Evolutionary conservation across 2,797 vertebrate species (phyloP), one percentile per base, ranked within the genome.

Genomic region (Eulemur albifrons): DNA sequence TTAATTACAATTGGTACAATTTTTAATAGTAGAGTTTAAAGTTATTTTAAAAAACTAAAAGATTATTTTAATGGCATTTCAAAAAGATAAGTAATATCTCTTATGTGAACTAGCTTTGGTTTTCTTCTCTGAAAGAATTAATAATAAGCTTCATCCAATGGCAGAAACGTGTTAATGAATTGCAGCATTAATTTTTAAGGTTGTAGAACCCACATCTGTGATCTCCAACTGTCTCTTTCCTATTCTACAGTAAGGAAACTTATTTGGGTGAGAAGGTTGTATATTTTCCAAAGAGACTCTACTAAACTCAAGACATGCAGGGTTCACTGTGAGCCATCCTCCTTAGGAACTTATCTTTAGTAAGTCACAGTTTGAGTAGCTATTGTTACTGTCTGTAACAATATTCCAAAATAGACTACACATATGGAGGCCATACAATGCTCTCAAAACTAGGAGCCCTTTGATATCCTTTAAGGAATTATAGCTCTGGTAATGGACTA

Each of bases 51-150:
- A 90, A 87, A 63, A 50, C 57, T 35, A 32, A 77, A 76, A 10
- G 20, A 11, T 52, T 7, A 57, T 73, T 84, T 57, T 91, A 67
- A 90, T 67, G 27, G 3, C 21, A 50, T 67, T 94, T 79, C 10
- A 77, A 45, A 91, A 91, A 63, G 50, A 83, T 75, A 38, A 91
- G 15, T 18, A 57, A 3, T 73, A 73, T 75, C 15, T 52, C n/a
- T 65, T 40, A 73, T 73, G 4, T 73, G n/a, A 93, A 84, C 67
- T 35, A 67, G 14, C 5, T 87, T 59, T 70, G 35, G 0, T 73
- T 88, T 93, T 91, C 73, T 43, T 92, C 50, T 93, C 61, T 79
- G 48, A 80, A 73, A 59, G 5, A 40, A 79, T 75, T 73, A 91
- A 73, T 69, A 86, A 93, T 65, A 35, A 83, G 40, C 32, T 69